A percentile compares a stretch with the other conserved stretches of the same genome.
Evolutionary conservation across 2,888 invertebrate genomes (phyloP).

Genomic region (Cyaniris semiargus): DNA sequence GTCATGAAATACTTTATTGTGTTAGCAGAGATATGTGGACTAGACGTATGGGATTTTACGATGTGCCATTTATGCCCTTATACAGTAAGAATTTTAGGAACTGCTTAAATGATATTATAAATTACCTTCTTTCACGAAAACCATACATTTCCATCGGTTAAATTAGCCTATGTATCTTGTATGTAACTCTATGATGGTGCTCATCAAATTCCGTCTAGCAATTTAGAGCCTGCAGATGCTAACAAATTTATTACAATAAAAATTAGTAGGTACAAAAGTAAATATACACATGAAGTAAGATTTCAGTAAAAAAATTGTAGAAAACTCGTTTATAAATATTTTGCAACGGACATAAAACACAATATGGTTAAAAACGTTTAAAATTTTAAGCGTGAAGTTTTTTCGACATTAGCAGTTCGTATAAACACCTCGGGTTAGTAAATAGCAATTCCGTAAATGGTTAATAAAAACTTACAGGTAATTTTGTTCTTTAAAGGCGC

Average conservation of each 20-base stretch:
- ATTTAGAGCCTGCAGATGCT: too few relatives aligned
- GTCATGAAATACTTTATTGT: not conserved
- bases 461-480: not conserved
- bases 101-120: too few relatives aligned
- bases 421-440: not conserved
- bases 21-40: not conserved
- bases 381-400: slow-evolving; percentile 1
- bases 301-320: too few relatives aligned
- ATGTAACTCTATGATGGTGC: too few relatives aligned
- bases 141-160: too few relatives aligned
- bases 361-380: not conserved
- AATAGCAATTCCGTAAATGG: not conserved
- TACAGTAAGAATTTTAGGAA: too few relatives aligned
- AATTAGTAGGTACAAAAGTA: too few relatives aligned
- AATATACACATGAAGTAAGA: too few relatives aligned
- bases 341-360: not conserved
- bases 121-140: too few relatives aligned
- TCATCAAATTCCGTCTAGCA: too few relatives aligned
- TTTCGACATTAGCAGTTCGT: not conserved
- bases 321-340: not conserved
- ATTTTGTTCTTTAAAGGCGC: not conserved
- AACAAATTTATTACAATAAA: too few relatives aligned
- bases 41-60: not conserved
- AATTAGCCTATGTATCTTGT: too few relatives aligned
- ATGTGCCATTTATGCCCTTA: not conserved